Base-by-base conservation (phyloP, 1,140 invertebrate genomes). In the Bombus huntii region DNA sequence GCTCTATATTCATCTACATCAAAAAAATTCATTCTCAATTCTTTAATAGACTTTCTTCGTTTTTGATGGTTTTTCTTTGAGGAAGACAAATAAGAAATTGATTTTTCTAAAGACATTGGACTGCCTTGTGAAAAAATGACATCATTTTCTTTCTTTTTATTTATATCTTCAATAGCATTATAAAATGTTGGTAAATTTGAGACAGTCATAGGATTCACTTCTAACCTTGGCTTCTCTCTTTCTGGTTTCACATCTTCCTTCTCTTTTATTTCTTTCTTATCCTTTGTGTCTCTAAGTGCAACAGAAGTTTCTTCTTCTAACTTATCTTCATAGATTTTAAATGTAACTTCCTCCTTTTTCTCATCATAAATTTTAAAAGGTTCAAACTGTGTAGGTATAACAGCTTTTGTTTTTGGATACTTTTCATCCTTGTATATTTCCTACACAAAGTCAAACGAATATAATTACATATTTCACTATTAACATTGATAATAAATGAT, bases 1-100 rank as follows among this genome's bases (percentile, higher is more conserved):
- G 97, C 96, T 87, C 97, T 96, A 94, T 98, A 98, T 92, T 98
- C 97, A 81, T 96, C 96, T 88, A 97, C 95, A 93, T 97, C 96
- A 93, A 97, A 97, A 90, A 97, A 96, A 92, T 96, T 95, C 65
- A 93, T 93, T 86, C 93, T 95, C 77, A 87, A 81, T 92, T 93
- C 86, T 90, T 94, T 93, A 62, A 88, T 89, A 47, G 62, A 83
- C 79, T 95, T 93, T 65, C 89, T 92, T 89, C 91, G 92, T 53
- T 71, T 72, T 81, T 85, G 89, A 28, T 84, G 83, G 42, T 93
- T 91, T 88, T 92, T 90, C 74, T 92, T 92, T 81, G 87, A 80
- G 34, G 93, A 93, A 80, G 90, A 90, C 39, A 91, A 80, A 89
- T 93, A 92, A 57, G 86, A 79, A 83, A 93, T 78, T 65, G 92